Conservation (phyloP, 2,888 invertebrate species). For the Tortricodes alternella region DNA sequence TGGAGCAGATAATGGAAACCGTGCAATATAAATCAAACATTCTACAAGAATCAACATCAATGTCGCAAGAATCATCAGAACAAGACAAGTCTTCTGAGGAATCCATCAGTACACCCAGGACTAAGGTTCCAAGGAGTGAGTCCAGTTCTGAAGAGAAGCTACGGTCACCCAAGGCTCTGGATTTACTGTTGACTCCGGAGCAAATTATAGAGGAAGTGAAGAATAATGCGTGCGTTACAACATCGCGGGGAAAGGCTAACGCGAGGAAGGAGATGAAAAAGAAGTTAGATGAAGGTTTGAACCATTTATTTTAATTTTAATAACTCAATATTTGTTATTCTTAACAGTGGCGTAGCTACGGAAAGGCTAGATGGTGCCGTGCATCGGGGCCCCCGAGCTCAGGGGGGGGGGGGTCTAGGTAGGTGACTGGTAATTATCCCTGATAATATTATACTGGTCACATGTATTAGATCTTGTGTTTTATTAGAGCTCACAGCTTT, state of each 20-base stretch:
- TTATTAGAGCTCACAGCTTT: too few relatives aligned
- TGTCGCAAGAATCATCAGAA: not conserved
- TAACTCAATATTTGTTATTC: not conserved
- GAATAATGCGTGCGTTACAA: constrained; percentile 81
- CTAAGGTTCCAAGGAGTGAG: constrained; percentile 60
- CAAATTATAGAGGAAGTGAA: constrained; percentile 50
- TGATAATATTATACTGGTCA: too few relatives aligned
- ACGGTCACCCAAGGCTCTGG: constrained; percentile 55
- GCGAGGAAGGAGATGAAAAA: constrained; percentile 80
- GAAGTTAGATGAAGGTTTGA: constrained; percentile 67
- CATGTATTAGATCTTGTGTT: too few relatives aligned
- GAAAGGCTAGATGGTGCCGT: too few relatives aligned
- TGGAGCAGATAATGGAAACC: not conserved
- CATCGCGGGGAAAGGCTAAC: constrained; percentile 83
- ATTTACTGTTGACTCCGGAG: constrained; percentile 51
- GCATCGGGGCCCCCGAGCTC: too few relatives aligned
- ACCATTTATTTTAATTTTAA: not conserved
- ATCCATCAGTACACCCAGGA: constrained; percentile 46
- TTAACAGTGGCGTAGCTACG: too few relatives aligned
- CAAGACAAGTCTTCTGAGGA: not conserved
- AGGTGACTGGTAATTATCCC: too few relatives aligned
- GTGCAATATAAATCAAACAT: not conserved
- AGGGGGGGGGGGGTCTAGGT: too few relatives aligned
- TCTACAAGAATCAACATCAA: not conserved
- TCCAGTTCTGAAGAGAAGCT: constrained; percentile 65